Evolutionary conservation across 2,113 vertebrate genomes (phyloP).

Genomic region (Phalacrocorax pelagicus): DNA sequence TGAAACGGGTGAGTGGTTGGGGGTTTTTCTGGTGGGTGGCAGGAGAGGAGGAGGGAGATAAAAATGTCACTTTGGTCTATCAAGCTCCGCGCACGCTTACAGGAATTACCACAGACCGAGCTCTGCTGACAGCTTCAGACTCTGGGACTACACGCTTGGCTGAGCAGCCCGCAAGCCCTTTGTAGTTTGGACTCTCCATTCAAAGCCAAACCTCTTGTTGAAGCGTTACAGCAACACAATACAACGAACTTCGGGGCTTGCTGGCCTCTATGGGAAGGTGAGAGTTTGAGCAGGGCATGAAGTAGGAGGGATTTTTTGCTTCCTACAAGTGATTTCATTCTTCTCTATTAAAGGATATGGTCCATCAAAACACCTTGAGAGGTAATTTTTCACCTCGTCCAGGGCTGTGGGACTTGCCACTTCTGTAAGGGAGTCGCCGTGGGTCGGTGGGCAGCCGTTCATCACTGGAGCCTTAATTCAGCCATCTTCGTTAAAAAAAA

Average conservation of each 20-base stretch:
- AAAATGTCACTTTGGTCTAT: not conserved
- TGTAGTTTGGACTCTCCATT: not conserved
- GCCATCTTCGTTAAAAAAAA: not conserved
- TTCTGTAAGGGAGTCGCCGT: not conserved
- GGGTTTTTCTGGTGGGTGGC: not conserved
- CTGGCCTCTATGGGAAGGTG: rapidly evolving
- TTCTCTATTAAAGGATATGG: not conserved
- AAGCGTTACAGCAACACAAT: not conserved
- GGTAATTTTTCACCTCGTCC: not conserved
- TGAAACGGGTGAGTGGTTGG: not conserved
- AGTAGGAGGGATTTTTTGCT: not conserved
- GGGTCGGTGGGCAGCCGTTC: not conserved
- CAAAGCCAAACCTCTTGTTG: not conserved
- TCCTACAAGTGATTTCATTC: not conserved
- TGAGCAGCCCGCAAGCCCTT: not conserved
- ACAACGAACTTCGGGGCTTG: rapidly evolving
- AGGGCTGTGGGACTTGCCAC: not conserved
- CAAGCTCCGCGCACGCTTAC: not conserved
- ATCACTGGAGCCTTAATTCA: not conserved
- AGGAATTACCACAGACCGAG: not conserved
- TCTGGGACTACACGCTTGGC: rapidly evolving
- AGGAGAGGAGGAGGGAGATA: not conserved
- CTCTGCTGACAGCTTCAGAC: not conserved
- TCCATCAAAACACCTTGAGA: not conserved
- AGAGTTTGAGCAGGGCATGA: rapidly evolving